These are phyloP conservation scores for Ifrita kowaldi DNA, from an alignment of 2,113 vertebrate species.

Conservation along the genomic window DNA sequence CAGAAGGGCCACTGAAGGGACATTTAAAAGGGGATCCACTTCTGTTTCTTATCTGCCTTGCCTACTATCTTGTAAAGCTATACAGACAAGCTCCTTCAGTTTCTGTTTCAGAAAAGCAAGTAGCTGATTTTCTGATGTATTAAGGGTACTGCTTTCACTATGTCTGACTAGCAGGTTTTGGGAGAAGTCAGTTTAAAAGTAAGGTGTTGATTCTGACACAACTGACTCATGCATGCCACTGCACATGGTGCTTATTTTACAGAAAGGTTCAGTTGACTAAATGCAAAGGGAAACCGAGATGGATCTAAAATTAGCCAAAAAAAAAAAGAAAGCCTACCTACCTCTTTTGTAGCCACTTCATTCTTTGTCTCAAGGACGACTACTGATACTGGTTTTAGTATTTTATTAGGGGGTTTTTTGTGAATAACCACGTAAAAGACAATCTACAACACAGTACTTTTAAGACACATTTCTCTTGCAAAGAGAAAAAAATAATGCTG, in stretches of 20 bases:
- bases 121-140: neutral
- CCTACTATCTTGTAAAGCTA: neutral
- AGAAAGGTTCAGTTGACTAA: neutral
- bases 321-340: neutral
- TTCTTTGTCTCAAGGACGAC: neutral
- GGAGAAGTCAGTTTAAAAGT: neutral
- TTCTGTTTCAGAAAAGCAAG: neutral
- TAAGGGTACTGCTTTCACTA: neutral
- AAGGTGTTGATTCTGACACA: neutral
- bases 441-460: neutral
- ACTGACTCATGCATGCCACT: neutral
- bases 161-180: neutral
- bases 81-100: neutral
- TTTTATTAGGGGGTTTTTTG: neutral
- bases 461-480: neutral
- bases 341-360: neutral
- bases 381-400: neutral
- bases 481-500: neutral
- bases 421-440: neutral
- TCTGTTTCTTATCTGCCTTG: neutral
- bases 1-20: neutral
- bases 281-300: neutral
- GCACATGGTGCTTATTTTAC: neutral
- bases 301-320: neutral
- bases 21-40: neutral